phyloP scores from a whole-genome alignment of 1,140 invertebrate genomes.

The Fopius arisanus region DNA sequence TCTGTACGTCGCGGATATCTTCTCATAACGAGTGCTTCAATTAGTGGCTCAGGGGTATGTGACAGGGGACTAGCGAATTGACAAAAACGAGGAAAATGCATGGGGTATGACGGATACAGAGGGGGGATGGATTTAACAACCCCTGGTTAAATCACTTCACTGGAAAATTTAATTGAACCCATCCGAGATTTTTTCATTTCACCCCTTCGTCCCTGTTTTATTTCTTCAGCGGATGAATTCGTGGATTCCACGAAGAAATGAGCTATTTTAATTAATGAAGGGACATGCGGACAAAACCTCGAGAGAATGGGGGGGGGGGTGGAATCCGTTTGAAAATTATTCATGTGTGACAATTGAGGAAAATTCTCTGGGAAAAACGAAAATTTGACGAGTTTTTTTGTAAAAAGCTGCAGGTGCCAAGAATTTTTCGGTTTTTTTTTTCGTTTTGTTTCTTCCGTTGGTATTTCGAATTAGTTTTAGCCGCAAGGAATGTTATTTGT shows the following conservation, averaged over 20 bases:
- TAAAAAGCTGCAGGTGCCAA: too few species aligned
- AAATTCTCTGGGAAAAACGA: too few species aligned
- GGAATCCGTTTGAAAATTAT: too few species aligned
- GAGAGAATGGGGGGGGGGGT: too few species aligned
- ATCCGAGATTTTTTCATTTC: neutral
- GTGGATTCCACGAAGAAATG: neutral
- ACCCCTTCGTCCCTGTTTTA: neutral
- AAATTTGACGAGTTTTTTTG: too few species aligned
- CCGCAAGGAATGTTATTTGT: neutral
- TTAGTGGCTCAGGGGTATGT: neutral
- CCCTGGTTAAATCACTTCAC: neutral
- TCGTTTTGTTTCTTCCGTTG: too few species aligned
- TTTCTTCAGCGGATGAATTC: neutral
- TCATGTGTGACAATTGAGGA: too few species aligned
- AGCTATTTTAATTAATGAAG: conserved; percentile 17
- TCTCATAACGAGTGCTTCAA: neutral
- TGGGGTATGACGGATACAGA: neutral
- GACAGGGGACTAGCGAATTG: neutral
- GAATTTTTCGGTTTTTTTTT: too few species aligned
- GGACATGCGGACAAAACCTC: neutral
- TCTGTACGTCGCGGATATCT: neutral
- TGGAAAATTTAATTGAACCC: conserved; percentile 23
- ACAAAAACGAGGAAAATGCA: neutral
- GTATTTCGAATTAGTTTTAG: too few species aligned
- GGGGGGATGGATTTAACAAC: neutral